A percentile compares a stretch with the other conserved stretches of the same genome.
phyloP scores from a whole-genome alignment of 2,113 vertebrate genomes.

The Junco hyemalis region DNA sequence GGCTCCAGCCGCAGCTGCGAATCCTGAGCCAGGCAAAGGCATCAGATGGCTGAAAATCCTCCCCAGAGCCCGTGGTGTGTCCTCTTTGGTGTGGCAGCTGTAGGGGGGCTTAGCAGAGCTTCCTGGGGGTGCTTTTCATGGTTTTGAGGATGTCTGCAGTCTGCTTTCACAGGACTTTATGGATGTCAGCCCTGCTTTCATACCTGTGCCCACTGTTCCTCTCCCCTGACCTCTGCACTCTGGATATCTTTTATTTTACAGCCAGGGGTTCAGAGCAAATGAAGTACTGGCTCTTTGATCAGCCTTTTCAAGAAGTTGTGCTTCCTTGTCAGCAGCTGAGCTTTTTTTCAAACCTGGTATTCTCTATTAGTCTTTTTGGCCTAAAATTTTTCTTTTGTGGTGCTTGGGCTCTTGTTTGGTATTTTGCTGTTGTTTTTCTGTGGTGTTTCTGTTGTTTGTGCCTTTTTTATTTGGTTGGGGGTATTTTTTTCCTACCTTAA shows the following conservation, averaged over 20 bases:
- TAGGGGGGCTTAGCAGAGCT: not conserved
- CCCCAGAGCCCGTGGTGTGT: not conserved
- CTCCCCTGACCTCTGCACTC: not conserved
- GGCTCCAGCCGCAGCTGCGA: not conserved
- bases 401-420: fast-evolving
- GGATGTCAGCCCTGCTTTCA: not conserved
- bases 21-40: not conserved
- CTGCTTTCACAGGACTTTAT: not conserved
- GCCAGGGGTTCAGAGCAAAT: not conserved
- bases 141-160: not conserved
- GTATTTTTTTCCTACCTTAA: not conserved
- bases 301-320: not conserved
- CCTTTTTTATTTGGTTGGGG: not conserved
- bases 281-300: not conserved
- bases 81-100: not conserved
- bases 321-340: not conserved
- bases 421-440: not conserved
- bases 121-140: not conserved
- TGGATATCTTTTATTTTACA: not conserved
- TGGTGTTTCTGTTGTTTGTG: not conserved
- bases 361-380: not conserved
- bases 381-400: not conserved
- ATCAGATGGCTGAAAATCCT: not conserved
- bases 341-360: not conserved
- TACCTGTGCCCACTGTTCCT: not conserved